Conservation (phyloP, 2,113 vertebrate species). For the Crotophaga sulcirostris region DNA sequence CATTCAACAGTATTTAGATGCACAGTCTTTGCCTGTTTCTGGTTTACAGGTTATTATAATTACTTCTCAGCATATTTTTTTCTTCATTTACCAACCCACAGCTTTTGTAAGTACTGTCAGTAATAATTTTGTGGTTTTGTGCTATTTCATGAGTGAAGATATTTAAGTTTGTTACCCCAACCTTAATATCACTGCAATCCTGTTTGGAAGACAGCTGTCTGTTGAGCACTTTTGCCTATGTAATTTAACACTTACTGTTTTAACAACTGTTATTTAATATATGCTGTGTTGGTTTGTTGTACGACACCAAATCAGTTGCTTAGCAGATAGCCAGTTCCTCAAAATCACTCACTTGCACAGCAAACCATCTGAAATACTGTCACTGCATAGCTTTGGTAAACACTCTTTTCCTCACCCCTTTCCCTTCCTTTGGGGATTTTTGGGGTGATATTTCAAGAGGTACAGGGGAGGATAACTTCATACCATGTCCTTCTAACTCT, state of each 20-base stretch:
- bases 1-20: not conserved
- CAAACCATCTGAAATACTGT: not conserved
- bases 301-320: not conserved
- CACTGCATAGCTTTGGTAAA: not conserved
- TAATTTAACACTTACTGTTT: not conserved
- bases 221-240: not conserved
- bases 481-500: not conserved
- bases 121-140: not conserved
- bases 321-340: not conserved
- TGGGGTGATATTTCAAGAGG: not conserved
- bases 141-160: not conserved
- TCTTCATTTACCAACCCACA: not conserved
- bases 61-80: not conserved
- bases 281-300: not conserved
- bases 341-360: not conserved
- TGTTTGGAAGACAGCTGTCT: not conserved
- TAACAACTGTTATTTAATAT: not conserved
- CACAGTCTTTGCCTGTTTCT: not conserved
- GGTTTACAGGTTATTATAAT: not conserved
- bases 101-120: not conserved
- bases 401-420: rapidly evolving
- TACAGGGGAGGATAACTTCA: not conserved
- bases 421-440: not conserved
- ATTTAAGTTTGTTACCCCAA: not conserved
- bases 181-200: not conserved